Conservation (phyloP, 2,888 invertebrate genomes). For the Drosophila flavopinicola region DNA sequence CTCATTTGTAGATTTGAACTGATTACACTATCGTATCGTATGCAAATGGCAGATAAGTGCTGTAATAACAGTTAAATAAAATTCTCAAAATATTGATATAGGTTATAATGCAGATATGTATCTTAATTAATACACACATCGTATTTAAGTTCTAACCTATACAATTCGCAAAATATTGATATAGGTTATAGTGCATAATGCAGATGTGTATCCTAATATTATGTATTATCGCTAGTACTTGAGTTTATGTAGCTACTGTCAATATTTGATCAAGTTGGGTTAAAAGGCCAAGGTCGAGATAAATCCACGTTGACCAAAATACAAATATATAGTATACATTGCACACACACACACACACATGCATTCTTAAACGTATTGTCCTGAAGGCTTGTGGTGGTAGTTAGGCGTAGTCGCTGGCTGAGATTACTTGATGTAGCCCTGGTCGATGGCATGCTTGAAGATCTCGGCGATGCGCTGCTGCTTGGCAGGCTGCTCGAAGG, state of each 20-base stretch:
- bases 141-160: too few species aligned
- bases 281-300: neutral
- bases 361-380: conserved; percentile 2
- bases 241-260: conserved; percentile 1
- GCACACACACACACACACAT: neutral
- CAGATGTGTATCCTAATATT: neutral
- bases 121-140: too few species aligned
- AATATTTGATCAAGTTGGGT: conserved; percentile 24
- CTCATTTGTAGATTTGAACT: too few species aligned
- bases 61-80: neutral
- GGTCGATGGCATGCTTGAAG: conserved; percentile 88
- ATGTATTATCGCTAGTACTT: conserved; percentile 19
- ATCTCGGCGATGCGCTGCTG: conserved; percentile 87
- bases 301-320: conserved; percentile 1
- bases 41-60: too few species aligned
- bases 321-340: conserved; percentile 3
- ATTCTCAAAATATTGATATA: neutral
- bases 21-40: too few species aligned
- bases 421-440: conserved; percentile 85
- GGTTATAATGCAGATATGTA: too few species aligned
- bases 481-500: conserved; percentile 87
- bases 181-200: neutral
- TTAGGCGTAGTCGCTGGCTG: neutral
- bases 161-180: neutral
- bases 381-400: neutral